phyloP scores from a whole-genome alignment of 2,113 vertebrate genomes.

The Circaetus gallicus region DNA sequence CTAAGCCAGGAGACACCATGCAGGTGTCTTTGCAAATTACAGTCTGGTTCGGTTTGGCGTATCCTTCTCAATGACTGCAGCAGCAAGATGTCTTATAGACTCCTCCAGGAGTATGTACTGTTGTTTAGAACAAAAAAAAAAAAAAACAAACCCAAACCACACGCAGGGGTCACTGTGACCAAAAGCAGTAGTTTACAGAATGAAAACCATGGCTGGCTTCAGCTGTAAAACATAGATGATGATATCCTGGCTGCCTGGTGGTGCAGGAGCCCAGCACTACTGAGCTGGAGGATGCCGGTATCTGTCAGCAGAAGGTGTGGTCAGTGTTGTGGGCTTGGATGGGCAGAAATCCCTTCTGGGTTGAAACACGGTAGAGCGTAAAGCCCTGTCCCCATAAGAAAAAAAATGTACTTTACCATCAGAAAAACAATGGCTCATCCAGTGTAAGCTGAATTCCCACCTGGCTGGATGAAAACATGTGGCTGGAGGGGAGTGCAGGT shows the following conservation, averaged over 20 bases:
- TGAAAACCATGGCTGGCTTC: background rate
- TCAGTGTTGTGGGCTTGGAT: background rate
- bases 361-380: background rate
- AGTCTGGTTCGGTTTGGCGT: background rate
- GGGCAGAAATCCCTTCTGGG: background rate
- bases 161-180: background rate
- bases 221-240: background rate
- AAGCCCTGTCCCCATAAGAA: background rate
- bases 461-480: background rate
- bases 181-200: background rate
- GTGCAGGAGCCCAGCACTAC: background rate
- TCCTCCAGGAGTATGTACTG: too few relatives aligned
- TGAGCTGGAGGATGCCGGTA: background rate
- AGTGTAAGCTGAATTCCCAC: background rate
- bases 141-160: background rate
- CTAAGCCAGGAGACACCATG: background rate
- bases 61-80: background rate
- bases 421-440: accelerated
- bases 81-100: background rate
- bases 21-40: background rate
- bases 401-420: background rate
- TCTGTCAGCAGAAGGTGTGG: background rate
- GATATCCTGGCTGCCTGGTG: background rate
- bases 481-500: background rate
- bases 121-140: background rate